phyloP scores from a whole-genome alignment of 2,113 vertebrate genomes.

The Potamarius usumacintae region DNA sequence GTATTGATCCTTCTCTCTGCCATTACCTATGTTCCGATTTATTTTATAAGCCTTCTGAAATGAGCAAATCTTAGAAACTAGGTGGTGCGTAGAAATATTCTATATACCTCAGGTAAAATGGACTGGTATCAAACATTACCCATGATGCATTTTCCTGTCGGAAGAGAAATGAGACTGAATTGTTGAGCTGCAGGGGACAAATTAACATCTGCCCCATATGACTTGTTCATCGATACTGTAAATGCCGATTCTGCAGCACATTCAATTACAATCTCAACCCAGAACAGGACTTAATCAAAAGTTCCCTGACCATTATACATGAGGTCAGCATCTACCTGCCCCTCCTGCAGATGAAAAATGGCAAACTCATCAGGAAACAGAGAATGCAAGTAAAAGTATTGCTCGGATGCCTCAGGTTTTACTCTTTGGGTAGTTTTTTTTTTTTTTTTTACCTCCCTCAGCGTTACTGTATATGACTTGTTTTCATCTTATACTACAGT shows the following conservation, averaged over 20 bases:
- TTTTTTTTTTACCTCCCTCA: background rate
- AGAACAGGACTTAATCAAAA: slow-evolving; percentile 67
- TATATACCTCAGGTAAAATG: background rate
- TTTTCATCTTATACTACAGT: background rate
- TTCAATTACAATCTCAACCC: slow-evolving; percentile 70
- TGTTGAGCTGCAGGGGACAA: slow-evolving; percentile 48
- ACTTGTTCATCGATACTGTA: slow-evolving; percentile 56
- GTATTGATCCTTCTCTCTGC: background rate
- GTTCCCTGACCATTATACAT: slow-evolving; percentile 57
- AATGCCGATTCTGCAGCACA: slow-evolving; percentile 63
- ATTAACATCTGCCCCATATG: slow-evolving; percentile 59
- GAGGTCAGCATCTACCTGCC: slow-evolving; percentile 54
- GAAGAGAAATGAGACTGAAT: slow-evolving; percentile 52
- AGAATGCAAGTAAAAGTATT: slow-evolving; percentile 33
- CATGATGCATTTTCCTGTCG: too few species aligned
- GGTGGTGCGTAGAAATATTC: background rate
- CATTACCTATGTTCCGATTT: background rate
- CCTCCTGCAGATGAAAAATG: slow-evolving; percentile 37
- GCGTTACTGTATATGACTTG: slow-evolving; percentile 17
- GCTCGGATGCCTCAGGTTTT: slow-evolving; percentile 1
- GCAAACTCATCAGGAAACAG: slow-evolving; percentile 25
- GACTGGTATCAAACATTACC: background rate
- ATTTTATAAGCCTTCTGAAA: background rate
- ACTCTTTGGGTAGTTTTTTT: slow-evolving; percentile 2
- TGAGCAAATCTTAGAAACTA: background rate